Conservation (phyloP, 2,888 invertebrate genomes). For the Agriopis aurantiaria region DNA sequence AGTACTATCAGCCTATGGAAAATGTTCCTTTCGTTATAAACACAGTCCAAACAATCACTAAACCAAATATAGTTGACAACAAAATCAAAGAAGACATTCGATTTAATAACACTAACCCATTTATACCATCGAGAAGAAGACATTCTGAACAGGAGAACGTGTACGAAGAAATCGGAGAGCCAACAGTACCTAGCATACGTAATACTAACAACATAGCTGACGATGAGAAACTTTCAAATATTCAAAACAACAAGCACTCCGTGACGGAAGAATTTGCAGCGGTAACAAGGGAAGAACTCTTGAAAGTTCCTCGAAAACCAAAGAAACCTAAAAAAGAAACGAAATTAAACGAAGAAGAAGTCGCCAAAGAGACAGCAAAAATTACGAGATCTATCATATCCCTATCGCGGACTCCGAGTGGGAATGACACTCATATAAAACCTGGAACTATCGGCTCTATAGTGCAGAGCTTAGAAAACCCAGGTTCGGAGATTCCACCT, state of each 20-base stretch:
- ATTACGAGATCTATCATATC: conserved; percentile 76
- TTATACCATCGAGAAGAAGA: conserved; percentile 50
- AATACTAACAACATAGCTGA: conserved; percentile 71
- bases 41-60: conserved; percentile 56
- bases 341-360: conserved; percentile 40
- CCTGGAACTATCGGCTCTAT: conserved; percentile 59
- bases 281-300: conserved; percentile 71
- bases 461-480: conserved; percentile 64
- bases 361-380: conserved; percentile 60
- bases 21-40: conserved; percentile 75
- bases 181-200: conserved; percentile 50
- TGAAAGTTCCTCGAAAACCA: conserved; percentile 76
- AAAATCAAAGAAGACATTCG: conserved; percentile 44
- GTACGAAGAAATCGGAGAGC: conserved; percentile 78
- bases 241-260: conserved; percentile 46
- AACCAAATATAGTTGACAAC: conserved; percentile 44
- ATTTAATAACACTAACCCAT: conserved; percentile 51
- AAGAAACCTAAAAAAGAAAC: conserved; percentile 68
- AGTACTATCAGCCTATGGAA: conserved; percentile 77
- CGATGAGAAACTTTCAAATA: conserved; percentile 74
- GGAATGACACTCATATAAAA: conserved; percentile 62
- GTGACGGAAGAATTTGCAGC: conserved; percentile 62
- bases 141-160: conserved; percentile 71
- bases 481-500: conserved; percentile 49
- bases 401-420: conserved; percentile 75